Conservation (phyloP, 2,113 vertebrate species). For the Cyprinus carpio region DNA sequence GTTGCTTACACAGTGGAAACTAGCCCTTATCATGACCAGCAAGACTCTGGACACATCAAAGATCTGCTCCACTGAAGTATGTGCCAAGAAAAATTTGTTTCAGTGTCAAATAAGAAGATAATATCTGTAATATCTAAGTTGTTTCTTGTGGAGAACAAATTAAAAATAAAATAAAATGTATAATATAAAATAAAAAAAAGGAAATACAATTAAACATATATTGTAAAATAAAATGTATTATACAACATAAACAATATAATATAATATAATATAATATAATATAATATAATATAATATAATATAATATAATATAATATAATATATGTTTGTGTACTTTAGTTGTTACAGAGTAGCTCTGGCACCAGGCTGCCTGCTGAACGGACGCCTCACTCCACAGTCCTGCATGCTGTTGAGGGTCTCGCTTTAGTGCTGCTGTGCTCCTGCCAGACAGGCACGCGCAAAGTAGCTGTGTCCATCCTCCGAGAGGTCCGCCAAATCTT, state of each 20-base stretch:
- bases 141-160: background rate
- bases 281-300: too few species aligned
- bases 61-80: slow-evolving; percentile 83
- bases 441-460: slow-evolving; percentile 90
- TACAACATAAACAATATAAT: background rate
- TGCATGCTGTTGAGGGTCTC: slow-evolving; percentile 93
- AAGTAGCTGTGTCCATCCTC: slow-evolving; percentile 90
- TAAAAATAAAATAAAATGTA: background rate
- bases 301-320: background rate
- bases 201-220: background rate
- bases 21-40: slow-evolving; percentile 87
- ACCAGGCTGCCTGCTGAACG: slow-evolving; percentile 80
- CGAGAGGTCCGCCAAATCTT: slow-evolving; percentile 93
- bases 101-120: background rate
- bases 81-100: background rate
- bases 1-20: slow-evolving; percentile 94
- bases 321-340: slow-evolving; percentile 51
- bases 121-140: background rate
- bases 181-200: background rate
- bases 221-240: background rate
- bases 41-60: slow-evolving; percentile 79
- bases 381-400: slow-evolving; percentile 85
- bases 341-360: slow-evolving; percentile 77
- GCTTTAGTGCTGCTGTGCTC: slow-evolving; percentile 94
- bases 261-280: background rate